Percentiles rank a stretch among this genome's conserved stretches.
These are phyloP conservation scores for Tylochromis polylepis DNA, from an alignment of 2,113 vertebrate genomes.

Conservation along the genomic window DNA sequence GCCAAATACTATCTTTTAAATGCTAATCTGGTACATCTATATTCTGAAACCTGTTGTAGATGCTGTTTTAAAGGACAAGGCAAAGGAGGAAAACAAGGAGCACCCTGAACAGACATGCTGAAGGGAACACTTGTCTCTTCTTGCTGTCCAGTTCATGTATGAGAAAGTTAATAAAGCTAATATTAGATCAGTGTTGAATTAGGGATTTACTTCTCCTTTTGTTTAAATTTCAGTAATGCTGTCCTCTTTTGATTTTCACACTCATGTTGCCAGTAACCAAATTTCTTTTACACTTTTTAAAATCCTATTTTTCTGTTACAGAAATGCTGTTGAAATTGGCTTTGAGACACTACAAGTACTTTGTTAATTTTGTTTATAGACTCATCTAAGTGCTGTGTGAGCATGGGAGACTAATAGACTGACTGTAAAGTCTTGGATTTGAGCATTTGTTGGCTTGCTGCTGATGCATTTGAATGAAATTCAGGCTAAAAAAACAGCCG, in stretches of 20 bases:
- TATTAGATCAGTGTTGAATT: slow-evolving; percentile 67
- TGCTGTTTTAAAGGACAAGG: neutral
- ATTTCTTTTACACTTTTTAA: neutral
- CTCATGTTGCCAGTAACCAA: neutral
- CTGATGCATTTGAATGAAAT: neutral
- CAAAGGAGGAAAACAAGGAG: neutral
- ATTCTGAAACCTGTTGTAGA: neutral
- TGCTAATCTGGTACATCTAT: neutral
- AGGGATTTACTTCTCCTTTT: neutral
- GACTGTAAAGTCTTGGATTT: neutral
- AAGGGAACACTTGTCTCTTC: slow-evolving; percentile 52
- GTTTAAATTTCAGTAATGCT: slow-evolving; percentile 48
- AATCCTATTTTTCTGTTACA: neutral
- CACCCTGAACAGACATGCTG: neutral
- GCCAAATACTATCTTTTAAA: neutral
- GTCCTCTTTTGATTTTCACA: neutral
- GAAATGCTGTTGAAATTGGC: neutral
- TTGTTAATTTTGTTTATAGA: neutral
- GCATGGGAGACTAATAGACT: neutral
- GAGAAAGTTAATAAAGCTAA: neutral
- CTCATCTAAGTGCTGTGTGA: neutral
- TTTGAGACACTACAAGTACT: neutral
- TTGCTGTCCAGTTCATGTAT: slow-evolving; percentile 34
- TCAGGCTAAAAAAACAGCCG: neutral
- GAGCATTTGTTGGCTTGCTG: neutral